Percentiles rank a stretch among this genome's conserved stretches.
Evolutionary conservation across 2,888 invertebrate species (phyloP).

Genomic region (Drosophila melanosoma): DNA sequence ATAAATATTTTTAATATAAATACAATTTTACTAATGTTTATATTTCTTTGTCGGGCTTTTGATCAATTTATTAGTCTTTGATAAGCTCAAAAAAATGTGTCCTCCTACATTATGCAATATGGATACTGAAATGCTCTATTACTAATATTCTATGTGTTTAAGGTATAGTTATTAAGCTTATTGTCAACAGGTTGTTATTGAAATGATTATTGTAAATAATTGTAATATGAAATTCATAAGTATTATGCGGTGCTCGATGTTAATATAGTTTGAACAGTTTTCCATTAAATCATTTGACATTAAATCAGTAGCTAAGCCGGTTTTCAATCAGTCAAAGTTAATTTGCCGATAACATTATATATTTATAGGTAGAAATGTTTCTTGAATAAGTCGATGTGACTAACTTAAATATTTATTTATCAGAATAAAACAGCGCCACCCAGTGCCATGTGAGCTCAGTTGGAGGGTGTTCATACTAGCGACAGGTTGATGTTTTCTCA

Average conservation of each 20-base stretch:
- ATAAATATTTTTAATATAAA: background rate
- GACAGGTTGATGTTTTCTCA: constrained; percentile 19
- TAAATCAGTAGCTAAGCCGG: constrained; percentile 63
- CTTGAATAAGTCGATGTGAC: constrained; percentile 28
- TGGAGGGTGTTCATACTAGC: constrained; percentile 40
- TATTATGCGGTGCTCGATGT: background rate
- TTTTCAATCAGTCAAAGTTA: constrained; percentile 63
- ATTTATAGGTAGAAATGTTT: constrained; percentile 50
- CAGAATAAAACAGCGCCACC: constrained; percentile 65
- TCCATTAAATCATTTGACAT: constrained; percentile 59
- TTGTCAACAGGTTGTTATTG: constrained; percentile 42
- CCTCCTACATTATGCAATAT: background rate
- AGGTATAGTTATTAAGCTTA: constrained; percentile 21
- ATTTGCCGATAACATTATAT: constrained; percentile 32
- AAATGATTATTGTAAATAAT: constrained; percentile 62
- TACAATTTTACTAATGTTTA: background rate
- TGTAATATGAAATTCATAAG: constrained; percentile 20
- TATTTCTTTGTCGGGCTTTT: background rate
- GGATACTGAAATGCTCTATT: background rate
- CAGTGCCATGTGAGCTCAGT: constrained; percentile 48
- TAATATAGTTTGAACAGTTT: constrained; percentile 22
- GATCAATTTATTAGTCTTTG: background rate
- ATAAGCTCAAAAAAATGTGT: background rate
- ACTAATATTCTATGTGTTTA: background rate
- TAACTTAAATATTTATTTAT: constrained; percentile 20